Evolutionary conservation across 1,140 invertebrate species (phyloP).

Genomic region (Sycophila sp.): DNA sequence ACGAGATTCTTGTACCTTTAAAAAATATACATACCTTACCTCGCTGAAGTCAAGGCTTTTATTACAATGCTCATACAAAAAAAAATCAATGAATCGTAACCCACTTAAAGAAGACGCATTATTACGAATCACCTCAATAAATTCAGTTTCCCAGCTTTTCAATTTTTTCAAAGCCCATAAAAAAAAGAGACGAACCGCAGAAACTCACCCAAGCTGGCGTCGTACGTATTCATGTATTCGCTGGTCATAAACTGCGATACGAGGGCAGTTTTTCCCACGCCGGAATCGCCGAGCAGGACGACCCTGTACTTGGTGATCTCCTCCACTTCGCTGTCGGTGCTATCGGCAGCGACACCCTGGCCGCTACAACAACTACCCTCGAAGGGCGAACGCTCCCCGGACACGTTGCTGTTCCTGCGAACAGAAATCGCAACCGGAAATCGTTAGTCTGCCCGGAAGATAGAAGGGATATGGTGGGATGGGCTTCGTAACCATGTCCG

Average conservation of each 20-base stretch:
- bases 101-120: too few relatives aligned
- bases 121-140: too few relatives aligned
- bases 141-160: too few relatives aligned
- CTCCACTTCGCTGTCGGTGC: constrained; percentile 69
- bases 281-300: constrained; percentile 83
- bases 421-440: not conserved
- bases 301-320: constrained; percentile 79
- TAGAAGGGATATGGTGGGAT: not conserved
- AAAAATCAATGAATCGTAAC: too few relatives aligned
- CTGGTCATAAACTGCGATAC: constrained; percentile 94
- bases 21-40: too few relatives aligned
- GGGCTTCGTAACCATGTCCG: too few relatives aligned
- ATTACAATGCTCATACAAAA: too few relatives aligned
- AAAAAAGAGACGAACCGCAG: too few relatives aligned
- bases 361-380: constrained; percentile 84
- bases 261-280: constrained; percentile 89
- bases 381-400: constrained; percentile 83
- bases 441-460: not conserved
- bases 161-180: too few relatives aligned
- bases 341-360: constrained; percentile 67
- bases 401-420: constrained; percentile 69
- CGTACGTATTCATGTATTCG: constrained; percentile 93
- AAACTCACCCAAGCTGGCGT: constrained; percentile 85
- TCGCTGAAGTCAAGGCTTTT: too few relatives aligned
- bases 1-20: too few relatives aligned